Conservation (phyloP, 2,113 vertebrate genomes). For the Phocoena sinus region DNA sequence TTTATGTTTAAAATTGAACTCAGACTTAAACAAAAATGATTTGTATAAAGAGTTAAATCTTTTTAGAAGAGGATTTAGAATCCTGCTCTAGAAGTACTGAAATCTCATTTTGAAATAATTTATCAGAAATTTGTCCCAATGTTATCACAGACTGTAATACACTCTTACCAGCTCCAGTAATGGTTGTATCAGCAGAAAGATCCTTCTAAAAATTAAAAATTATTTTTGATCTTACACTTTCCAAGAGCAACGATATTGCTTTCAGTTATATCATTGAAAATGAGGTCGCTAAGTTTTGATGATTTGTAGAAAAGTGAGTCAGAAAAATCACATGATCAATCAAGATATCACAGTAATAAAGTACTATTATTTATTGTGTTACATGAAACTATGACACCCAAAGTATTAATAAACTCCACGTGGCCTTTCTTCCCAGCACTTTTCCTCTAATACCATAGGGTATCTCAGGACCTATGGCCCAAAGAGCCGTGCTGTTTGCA, state of each 20-base stretch:
- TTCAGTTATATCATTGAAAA: slow-evolving; percentile 26
- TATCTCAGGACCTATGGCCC: not conserved
- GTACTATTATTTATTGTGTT: not conserved
- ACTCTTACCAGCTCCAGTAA: not conserved
- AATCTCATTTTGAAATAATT: slow-evolving; percentile 51
- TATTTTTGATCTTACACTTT: slow-evolving; percentile 25
- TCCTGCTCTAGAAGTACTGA: not conserved
- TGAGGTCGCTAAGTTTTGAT: slow-evolving; percentile 19
- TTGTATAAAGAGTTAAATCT: slow-evolving; percentile 48
- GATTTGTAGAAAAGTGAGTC: not conserved
- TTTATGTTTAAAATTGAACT: slow-evolving; percentile 56
- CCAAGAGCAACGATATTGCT: not conserved
- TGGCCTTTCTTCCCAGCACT: not conserved
- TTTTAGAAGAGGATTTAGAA: slow-evolving; percentile 45
- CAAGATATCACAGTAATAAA: not conserved
- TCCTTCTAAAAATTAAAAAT: not conserved
- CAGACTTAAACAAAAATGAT: slow-evolving; percentile 46
- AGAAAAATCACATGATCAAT: not conserved
- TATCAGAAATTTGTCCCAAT: slow-evolving; percentile 30
- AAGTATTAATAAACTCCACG: not conserved
- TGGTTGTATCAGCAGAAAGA: not conserved
- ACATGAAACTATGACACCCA: not conserved
- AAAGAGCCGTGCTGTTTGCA: not conserved
- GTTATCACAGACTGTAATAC: not conserved
- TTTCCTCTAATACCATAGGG: not conserved